Base-by-base conservation (phyloP, 35 echinoderm and acorn worm genomes). In the Eucidaris tribuloides region DNA sequence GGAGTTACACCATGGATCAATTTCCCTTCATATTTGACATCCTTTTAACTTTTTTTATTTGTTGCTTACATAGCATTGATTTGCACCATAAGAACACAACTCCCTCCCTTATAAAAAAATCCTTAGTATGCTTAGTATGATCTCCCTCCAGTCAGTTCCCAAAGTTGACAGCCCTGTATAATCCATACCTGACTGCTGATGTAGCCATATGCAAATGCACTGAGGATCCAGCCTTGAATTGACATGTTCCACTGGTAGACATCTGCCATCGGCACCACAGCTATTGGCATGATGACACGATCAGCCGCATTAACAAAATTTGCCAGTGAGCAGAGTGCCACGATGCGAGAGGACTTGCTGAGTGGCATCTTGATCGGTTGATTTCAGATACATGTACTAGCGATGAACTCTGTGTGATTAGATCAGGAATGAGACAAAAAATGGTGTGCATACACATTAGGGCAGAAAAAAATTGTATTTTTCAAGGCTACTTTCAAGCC, bases 241-340 rank as follows among this genome's bases (percentile, higher is more conserved):
- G 68, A 65, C 18, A 99, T 77, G 45, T 90, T 92, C 96, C 96
- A 99, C 19, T 78, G 60, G 44, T 90, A 99, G 1, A 65, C 50
- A 61, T 99, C 96, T 5, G 91, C 62, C 96, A 99, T 99, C 1
- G 90, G 91, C 28, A 93, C 96, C 0, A 99, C 81, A 13, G 96
- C 96, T 50, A 99, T 99, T 0, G 96, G 96, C 96, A 99, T 99
- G 65, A 99, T 99, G 9, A 93, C 91, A 38, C 96, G 86, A 36
- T 99, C 96, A 19, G 96, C 96, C 1, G 96, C 96, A 84, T 99
- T 99, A 71, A 99, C 90, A 63, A 99, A 99, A 36, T 99, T 99
- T 17, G 96, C 96, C 81, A 99, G 58, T 19, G 90, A 86, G 78
- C 96, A 99, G 29, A 99, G 71, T 65, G 84, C 90, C 45, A 92